These are phyloP conservation scores for Mus spicilegus DNA, from an alignment of 2,113 vertebrate species.

Conservation along the genomic window DNA sequence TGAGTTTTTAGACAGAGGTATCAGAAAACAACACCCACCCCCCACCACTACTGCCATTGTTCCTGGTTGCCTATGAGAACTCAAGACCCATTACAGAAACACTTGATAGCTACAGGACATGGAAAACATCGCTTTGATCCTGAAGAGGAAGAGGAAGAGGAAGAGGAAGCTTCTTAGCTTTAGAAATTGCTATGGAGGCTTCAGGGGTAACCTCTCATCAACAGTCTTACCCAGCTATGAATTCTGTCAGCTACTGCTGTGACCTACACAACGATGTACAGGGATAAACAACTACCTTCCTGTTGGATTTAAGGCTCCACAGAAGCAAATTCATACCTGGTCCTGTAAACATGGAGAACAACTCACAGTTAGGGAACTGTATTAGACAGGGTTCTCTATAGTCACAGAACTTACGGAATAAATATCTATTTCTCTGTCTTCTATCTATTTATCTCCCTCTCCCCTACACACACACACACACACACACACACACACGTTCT, in stretches of 20 bases:
- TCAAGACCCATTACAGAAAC: not conserved
- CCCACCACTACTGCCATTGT: not conserved
- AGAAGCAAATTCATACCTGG: not conserved
- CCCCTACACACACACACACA: no score
- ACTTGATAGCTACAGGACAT: not conserved
- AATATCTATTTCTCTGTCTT: no score
- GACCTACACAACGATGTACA: not conserved
- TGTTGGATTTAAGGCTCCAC: not conserved
- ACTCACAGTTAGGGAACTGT: not conserved
- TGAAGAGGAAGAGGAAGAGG: not conserved
- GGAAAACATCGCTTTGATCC: not conserved
- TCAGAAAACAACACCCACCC: not conserved
- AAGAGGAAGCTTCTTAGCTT: not conserved
- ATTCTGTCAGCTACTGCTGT: not conserved
- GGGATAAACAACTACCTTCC: not conserved
- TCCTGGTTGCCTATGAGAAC: not conserved
- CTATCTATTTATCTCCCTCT: no score
- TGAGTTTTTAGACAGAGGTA: not conserved
- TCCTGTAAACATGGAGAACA: not conserved
- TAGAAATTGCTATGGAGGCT: not conserved
- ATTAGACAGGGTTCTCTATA: not conserved
- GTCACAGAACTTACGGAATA: not conserved
- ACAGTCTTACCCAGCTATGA: not conserved
- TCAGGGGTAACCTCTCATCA: not conserved
- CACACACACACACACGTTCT: no score